Conservation (phyloP, 1,140 invertebrate species). For the Drosophila varians region DNA sequence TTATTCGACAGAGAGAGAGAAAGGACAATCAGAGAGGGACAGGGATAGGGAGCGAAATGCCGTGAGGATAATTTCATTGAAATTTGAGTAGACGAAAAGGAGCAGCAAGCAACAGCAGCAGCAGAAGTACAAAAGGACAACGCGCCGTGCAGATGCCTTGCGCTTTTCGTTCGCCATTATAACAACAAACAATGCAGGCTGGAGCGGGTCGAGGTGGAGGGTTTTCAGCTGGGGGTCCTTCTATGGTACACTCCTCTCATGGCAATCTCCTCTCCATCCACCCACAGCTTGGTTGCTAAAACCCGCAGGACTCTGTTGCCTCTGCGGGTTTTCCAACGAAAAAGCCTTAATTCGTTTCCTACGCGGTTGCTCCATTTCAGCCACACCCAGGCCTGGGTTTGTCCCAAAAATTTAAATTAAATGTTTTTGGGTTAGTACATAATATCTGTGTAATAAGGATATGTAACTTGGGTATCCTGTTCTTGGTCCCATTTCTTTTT, state of each 20-base stretch:
- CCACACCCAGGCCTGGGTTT: conserved; percentile 57
- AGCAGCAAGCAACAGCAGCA: conserved; percentile 42
- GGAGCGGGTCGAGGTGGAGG: conserved; percentile 8
- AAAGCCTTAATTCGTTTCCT: conserved; percentile 30
- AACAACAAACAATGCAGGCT: conserved; percentile 76
- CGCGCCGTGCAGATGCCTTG: conserved; percentile 71
- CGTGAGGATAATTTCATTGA: conserved; percentile 83
- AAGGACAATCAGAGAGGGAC: background rate
- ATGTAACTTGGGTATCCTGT: background rate
- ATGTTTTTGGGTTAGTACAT: conserved; percentile 13
- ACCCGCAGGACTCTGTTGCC: conserved; percentile 61
- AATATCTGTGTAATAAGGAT: conserved; percentile 12
- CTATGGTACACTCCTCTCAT: background rate
- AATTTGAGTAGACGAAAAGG: conserved; percentile 79
- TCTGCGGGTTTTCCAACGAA: conserved; percentile 61
- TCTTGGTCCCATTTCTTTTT: conserved; percentile 1
- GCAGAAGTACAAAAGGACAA: conserved; percentile 75
- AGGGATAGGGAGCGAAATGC: conserved; percentile 36
- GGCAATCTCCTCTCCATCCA: too few species aligned
- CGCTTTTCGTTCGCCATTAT: conserved; percentile 79
- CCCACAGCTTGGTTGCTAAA: conserved; percentile 16
- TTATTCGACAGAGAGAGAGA: conserved; percentile 41
- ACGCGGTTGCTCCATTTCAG: conserved; percentile 56
- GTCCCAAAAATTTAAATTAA: conserved; percentile 41
- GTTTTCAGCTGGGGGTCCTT: conserved; percentile 22